Percentiles rank a stretch among this genome's conserved stretches.
Conservation (phyloP, 2,888 invertebrate genomes). For the Adineta ricciae region DNA sequence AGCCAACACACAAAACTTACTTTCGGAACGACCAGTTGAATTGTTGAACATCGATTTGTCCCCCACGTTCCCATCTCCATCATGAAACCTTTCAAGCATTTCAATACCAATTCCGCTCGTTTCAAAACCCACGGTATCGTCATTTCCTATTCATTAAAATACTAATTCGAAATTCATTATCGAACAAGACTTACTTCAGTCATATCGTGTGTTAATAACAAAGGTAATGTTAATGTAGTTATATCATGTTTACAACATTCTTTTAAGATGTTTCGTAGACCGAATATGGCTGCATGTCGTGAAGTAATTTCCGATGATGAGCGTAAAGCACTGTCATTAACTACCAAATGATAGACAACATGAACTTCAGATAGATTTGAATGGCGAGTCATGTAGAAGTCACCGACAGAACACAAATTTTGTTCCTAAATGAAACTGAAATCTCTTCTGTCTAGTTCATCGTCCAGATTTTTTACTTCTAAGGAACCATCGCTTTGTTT, state of each 20-base stretch:
- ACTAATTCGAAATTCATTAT: not conserved
- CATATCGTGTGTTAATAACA: slow-evolving; percentile 81
- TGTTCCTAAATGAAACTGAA: not conserved
- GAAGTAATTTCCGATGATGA: slow-evolving; percentile 74
- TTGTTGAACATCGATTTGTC: slow-evolving; percentile 24
- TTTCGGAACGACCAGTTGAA: slow-evolving; percentile 32
- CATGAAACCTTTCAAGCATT: slow-evolving; percentile 98
- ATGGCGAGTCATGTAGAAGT: slow-evolving; percentile 57
- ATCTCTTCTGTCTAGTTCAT: too few relatives aligned
- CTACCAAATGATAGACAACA: slow-evolving; percentile 85
- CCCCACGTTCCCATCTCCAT: slow-evolving; percentile 85
- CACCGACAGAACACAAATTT: slow-evolving; percentile 38
- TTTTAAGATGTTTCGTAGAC: slow-evolving; percentile 83
- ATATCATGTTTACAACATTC: slow-evolving; percentile 88
- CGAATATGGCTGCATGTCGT: slow-evolving; percentile 84
- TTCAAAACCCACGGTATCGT: slow-evolving; percentile 90
- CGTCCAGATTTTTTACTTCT: too few relatives aligned
- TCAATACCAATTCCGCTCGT: slow-evolving; percentile 88
- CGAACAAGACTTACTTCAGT: slow-evolving; percentile 62
- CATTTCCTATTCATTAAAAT: slow-evolving; percentile 54
- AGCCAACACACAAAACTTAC: too few relatives aligned
- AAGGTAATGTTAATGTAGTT: slow-evolving; percentile 79
- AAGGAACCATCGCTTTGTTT: not conserved
- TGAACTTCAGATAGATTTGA: slow-evolving; percentile 87
- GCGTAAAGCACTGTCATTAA: slow-evolving; percentile 60